These are phyloP conservation scores for Tenthredo distinguenda DNA, from an alignment of 2,888 invertebrate species.

Conservation along the genomic window DNA sequence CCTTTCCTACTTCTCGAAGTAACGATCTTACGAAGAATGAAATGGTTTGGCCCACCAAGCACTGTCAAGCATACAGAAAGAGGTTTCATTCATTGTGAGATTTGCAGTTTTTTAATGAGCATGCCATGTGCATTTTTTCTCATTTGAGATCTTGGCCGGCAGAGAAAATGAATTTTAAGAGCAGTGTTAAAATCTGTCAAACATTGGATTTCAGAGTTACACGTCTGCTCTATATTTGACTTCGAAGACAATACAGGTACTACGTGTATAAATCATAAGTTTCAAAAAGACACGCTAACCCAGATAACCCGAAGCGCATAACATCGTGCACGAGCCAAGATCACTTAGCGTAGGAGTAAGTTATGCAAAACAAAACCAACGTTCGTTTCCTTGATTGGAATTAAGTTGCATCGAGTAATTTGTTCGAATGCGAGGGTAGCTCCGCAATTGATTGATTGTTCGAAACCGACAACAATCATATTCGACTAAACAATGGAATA, in stretches of 20 bases:
- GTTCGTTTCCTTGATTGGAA: background rate
- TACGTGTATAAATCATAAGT: background rate
- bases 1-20: no score
- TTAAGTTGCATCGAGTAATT: slow-evolving; percentile 1
- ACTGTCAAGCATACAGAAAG: no score
- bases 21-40: background rate
- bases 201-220: background rate
- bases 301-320: slow-evolving; percentile 18
- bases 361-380: slow-evolving; percentile 33
- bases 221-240: background rate
- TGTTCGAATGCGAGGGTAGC: background rate
- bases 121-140: background rate
- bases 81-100: background rate
- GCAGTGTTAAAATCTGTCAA: background rate
- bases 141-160: background rate
- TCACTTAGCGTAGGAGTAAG: slow-evolving; percentile 5
- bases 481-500: background rate
- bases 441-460: background rate
- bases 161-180: background rate
- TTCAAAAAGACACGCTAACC: slow-evolving; percentile 4
- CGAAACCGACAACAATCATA: background rate
- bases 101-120: background rate
- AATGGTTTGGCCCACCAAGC: no score
- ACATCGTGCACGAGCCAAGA: slow-evolving; percentile 38
- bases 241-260: slow-evolving; percentile 3